Evolutionary conservation across 2,797 vertebrate genomes (phyloP).

Genomic region (Cercopithecus neglectus): DNA sequence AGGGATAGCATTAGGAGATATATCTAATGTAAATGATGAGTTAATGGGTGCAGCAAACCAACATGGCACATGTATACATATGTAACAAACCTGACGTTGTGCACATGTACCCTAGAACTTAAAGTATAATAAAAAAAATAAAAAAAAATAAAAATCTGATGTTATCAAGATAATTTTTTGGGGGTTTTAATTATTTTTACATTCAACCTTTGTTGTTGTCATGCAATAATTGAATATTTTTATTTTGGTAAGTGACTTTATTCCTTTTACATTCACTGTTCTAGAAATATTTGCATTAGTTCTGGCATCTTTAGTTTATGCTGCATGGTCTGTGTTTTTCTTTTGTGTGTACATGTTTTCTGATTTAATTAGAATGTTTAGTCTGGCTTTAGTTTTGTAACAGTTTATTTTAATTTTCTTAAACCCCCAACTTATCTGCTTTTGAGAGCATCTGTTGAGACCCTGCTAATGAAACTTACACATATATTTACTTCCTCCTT

Average conservation of each 20-base stretch:
- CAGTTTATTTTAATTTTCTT: slow-evolving; percentile 17
- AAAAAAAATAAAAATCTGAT: background rate
- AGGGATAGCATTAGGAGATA: no score
- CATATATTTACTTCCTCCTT: background rate
- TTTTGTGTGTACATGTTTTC: background rate
- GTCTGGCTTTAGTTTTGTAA: slow-evolving; percentile 36
- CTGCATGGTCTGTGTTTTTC: background rate
- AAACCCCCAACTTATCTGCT: background rate
- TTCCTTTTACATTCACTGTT: background rate
- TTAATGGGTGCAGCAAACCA: no score
- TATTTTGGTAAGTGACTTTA: slow-evolving; percentile 14
- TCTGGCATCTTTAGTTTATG: background rate
- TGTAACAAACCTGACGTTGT: no score
- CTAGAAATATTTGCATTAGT: background rate
- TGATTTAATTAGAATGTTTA: slow-evolving; percentile 28
- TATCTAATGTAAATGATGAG: no score
- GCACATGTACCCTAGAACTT: no score
- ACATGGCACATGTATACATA: no score
- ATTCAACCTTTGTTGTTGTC: background rate
- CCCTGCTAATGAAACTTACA: slow-evolving; percentile 12
- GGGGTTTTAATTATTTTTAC: background rate
- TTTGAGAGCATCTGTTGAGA: background rate
- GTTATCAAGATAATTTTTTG: background rate
- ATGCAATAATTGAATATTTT: background rate
- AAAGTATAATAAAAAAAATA: no score